Percentiles rank a stretch among this genome's conserved stretches.
phyloP scores from a whole-genome alignment of 2,113 vertebrate genomes.

The Cariama cristata region DNA sequence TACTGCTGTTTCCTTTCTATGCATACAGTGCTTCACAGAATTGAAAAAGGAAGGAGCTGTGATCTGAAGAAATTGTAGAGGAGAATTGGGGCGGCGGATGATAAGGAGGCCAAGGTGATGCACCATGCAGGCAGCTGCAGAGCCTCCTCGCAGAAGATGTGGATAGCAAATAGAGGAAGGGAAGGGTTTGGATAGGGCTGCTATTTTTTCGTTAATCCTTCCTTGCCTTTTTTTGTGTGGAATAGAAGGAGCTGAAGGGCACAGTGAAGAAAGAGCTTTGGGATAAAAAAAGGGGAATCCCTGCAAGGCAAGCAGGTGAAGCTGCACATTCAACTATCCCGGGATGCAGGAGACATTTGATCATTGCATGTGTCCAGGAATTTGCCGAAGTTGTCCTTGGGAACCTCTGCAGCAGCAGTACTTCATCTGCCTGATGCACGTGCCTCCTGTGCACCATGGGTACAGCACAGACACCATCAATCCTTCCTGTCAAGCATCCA shows the following conservation, averaged over 20 bases:
- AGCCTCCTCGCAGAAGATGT: neutral
- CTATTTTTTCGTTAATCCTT: neutral
- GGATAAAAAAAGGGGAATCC: neutral
- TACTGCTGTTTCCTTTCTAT: neutral
- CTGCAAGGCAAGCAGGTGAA: neutral
- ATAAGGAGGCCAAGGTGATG: neutral
- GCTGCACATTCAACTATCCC: neutral
- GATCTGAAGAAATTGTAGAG: neutral
- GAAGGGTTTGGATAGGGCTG: neutral
- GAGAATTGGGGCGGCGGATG: neutral
- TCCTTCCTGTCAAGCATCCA: neutral
- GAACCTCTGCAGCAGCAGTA: neutral
- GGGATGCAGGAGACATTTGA: neutral
- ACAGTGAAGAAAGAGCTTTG: neutral
- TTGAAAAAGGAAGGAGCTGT: neutral
- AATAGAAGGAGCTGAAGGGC: neutral
- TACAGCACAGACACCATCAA: neutral
- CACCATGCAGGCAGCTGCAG: neutral
- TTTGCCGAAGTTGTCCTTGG: neutral
- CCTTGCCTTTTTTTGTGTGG: neutral
- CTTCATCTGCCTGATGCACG: neutral
- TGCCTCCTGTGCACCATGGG: neutral
- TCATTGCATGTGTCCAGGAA: neutral
- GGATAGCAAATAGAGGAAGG: neutral
- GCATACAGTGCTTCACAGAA: neutral